A percentile compares a stretch with the other conserved stretches of the same genome.
These are phyloP conservation scores for Morpho deidamia DNA, from an alignment of 2,888 invertebrate species.

Conservation along the genomic window DNA sequence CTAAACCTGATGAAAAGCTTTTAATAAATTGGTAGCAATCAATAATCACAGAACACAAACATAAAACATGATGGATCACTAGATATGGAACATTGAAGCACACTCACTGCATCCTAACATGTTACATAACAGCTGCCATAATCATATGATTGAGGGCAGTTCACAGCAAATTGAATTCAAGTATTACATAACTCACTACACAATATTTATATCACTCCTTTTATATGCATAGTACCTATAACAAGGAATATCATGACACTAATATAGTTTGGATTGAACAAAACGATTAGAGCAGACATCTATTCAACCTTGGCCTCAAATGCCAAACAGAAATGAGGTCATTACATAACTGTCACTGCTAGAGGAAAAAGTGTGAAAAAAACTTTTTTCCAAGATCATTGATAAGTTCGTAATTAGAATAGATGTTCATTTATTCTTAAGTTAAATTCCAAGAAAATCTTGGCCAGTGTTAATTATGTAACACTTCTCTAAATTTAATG, in stretches of 20 bases:
- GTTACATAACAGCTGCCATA: conserved; percentile 60
- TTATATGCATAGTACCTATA: conserved; percentile 8
- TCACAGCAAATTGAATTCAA: conserved; percentile 45
- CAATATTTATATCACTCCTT: conserved; percentile 13
- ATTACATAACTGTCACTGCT: conserved; percentile 59
- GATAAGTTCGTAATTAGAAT: conserved; percentile 18
- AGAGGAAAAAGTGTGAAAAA: conserved; percentile 26
- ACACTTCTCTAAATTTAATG: conserved; percentile 44
- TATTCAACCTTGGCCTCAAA: conserved; percentile 48
- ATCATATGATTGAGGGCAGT: conserved; percentile 61
- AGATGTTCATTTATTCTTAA: conserved; percentile 1
- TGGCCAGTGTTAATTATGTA: conserved; percentile 40
- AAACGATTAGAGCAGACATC: conserved; percentile 1
- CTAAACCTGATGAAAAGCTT: neutral
- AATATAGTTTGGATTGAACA: conserved; percentile 2
- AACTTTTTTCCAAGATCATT: conserved; percentile 30
- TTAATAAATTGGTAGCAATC: neutral
- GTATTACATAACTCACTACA: conserved; percentile 23
- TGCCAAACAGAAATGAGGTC: conserved; percentile 41
- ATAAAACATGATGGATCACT: conserved; percentile 27
- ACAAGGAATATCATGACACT: conserved; percentile 1
- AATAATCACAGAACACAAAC: conserved; percentile 39
- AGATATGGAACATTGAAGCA: conserved; percentile 8
- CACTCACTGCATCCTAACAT: neutral
- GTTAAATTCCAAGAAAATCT: neutral